Base-by-base conservation (phyloP, 2,888 invertebrate genomes). In the Agriotes lineatus region DNA sequence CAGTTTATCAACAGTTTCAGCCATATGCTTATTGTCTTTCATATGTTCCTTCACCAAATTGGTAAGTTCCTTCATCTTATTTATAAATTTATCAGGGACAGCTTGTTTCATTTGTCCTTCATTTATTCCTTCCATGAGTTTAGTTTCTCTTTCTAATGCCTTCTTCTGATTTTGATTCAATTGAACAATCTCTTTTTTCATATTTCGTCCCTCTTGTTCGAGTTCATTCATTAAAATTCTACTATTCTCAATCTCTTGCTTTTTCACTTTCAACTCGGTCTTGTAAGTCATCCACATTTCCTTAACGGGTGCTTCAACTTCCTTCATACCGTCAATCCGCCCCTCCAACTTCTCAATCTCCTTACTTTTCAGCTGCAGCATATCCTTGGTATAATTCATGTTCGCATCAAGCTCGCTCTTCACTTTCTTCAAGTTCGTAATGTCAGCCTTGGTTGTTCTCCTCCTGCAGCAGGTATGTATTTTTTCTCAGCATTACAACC, bases 51-150 rank as follows among this genome's bases (percentile, higher is more conserved):
- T 82, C 42, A 88, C 80, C 52, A 86, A 79, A 25, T 78, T 79
- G 70, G 87, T 87, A 68, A 89, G 84, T 75, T 88, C 85, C 76
- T 82, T 80, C 42, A 85, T 81, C 74, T 83, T 84, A 18, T 81
- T 79, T 19, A 82, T 64, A 74, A 86, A 79, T 69, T 79, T 78
- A 0, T 79, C 78, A 1, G 84, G 79, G 9, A 80, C 67, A 33
- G 74, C 70, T 69, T 72, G 64, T 12, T 72, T 64, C 60, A 76
- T 33, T 14, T 71, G 67, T n/a, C n/a, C n/a, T n/a, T n/a, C n/a
- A n/a, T n/a, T n/a, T n/a, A n/a, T n/a, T n/a, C n/a, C n/a, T n/a
- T n/a, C n/a, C n/a, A n/a, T n/a, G n/a, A n/a, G n/a, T n/a, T n/a
- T n/a, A n/a, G n/a, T n/a, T n/a, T n/a, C n/a, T n/a, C n/a, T n/a